phyloP scores from a whole-genome alignment of 2,888 invertebrate species.

The Cheiracanthium punctorium region DNA sequence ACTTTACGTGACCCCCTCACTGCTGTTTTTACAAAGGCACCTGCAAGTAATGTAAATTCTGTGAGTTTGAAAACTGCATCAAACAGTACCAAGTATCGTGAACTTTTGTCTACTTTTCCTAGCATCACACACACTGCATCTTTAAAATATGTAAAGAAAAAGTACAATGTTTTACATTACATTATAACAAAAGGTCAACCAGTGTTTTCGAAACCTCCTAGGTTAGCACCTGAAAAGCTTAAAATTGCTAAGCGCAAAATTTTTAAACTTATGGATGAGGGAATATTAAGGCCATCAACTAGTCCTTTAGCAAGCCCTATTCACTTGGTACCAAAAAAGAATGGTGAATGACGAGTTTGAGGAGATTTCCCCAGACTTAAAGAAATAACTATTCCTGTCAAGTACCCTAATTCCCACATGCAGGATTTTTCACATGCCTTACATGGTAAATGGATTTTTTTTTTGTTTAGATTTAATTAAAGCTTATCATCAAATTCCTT shows the following conservation, averaged over 20 bases:
- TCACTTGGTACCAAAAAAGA: slow-evolving; percentile 35
- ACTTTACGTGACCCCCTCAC: neutral
- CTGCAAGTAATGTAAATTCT: neutral
- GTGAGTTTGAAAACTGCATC: neutral
- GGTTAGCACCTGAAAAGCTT: neutral
- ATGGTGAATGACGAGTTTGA: neutral
- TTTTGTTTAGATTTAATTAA: neutral
- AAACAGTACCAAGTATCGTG: neutral
- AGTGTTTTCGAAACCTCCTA: slow-evolving; percentile 17
- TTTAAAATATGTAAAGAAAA: neutral
- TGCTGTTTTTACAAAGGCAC: neutral
- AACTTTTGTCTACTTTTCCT: neutral
- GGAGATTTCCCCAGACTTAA: slow-evolving; percentile 13
- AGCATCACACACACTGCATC: neutral
- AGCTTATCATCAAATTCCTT: slow-evolving; percentile 20
- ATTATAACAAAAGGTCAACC: slow-evolving; percentile 23
- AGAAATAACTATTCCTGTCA: neutral
- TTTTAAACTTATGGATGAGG: neutral
- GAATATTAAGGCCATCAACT: slow-evolving; percentile 6
- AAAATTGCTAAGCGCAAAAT: neutral
- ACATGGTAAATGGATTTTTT: neutral
- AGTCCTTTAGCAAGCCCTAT: slow-evolving; percentile 48
- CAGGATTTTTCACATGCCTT: slow-evolving; percentile 5
- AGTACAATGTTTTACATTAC: neutral
- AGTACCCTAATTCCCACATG: slow-evolving; percentile 17